Evolutionary conservation across 2,113 vertebrate species (phyloP).

Genomic region (Arizona elegans): DNA sequence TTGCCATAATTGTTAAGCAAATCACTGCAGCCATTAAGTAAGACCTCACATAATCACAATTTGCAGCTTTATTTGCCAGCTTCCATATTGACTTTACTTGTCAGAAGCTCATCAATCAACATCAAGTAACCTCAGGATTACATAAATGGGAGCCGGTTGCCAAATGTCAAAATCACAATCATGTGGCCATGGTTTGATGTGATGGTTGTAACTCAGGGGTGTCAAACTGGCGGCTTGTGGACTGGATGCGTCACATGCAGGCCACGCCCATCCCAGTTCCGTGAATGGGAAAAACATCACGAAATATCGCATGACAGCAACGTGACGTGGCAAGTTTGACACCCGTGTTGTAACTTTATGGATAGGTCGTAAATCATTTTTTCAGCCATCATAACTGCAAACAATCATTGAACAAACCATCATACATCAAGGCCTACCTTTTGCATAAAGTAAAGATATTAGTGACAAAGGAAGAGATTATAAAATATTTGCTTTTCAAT

Average conservation of each 20-base stretch:
- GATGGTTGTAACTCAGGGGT: too few relatives aligned
- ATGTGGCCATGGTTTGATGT: not conserved
- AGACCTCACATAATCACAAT: not conserved
- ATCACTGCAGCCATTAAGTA: not conserved
- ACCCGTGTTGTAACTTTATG: not conserved
- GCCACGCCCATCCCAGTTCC: too few relatives aligned
- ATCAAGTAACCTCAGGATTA: not conserved
- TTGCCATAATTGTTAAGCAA: not conserved
- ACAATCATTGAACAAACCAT: not conserved
- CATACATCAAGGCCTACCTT: not conserved
- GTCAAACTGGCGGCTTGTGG: too few relatives aligned
- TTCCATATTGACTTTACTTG: not conserved
- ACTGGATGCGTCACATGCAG: accelerated
- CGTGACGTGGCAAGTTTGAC: too few relatives aligned
- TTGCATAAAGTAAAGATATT: not conserved
- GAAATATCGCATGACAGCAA: too few relatives aligned
- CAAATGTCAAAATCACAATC: not conserved
- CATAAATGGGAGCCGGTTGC: not conserved
- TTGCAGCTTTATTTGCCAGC: not conserved
- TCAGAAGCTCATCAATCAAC: not conserved
- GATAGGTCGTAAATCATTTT: not conserved
- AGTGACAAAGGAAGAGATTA: not conserved
- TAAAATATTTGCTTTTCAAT: not conserved
- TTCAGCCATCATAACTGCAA: not conserved
- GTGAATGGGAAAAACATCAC: too few relatives aligned